Percentiles rank a stretch among this genome's conserved stretches.
Evolutionary conservation across 92 coral and sea anemone species (phyloP).

Genomic region (Porites lobata): DNA sequence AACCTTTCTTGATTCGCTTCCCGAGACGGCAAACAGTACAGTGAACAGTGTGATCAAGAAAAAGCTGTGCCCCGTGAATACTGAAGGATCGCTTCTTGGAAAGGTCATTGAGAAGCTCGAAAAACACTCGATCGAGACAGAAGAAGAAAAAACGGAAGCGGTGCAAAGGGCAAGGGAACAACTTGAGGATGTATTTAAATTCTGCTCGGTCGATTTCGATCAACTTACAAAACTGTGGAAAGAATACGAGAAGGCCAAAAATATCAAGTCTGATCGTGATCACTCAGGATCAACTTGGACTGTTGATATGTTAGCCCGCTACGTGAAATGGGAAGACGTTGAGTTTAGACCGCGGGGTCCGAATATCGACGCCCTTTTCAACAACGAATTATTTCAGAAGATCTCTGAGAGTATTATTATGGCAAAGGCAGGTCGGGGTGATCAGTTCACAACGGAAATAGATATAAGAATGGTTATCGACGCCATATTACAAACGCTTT

Average conservation of each 20-base stretch:
- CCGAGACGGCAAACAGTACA: no score
- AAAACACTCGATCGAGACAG: no score
- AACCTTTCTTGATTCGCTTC: no score
- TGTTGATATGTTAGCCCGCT: neutral
- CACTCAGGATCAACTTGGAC: neutral
- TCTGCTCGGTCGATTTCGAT: no score
- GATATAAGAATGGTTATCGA: slow-evolving; percentile 15
- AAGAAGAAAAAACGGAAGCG: no score
- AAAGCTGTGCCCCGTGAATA: no score
- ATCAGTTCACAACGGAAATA: neutral
- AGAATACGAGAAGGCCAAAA: neutral
- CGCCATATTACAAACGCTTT: slow-evolving; percentile 11
- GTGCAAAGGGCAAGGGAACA: no score
- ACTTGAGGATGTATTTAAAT: no score
- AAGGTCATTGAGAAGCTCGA: no score
- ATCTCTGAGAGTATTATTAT: neutral
- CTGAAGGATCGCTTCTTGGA: no score
- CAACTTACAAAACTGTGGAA: neutral
- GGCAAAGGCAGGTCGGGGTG: no score
- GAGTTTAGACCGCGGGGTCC: neutral
- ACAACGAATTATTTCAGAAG: neutral
- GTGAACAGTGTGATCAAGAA: no score
- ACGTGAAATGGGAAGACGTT: neutral
- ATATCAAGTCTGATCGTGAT: neutral
- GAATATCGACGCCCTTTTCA: neutral